Evolutionary conservation across 2,888 invertebrate genomes (phyloP).

Genomic region (Megaustenia siamemsis): DNA sequence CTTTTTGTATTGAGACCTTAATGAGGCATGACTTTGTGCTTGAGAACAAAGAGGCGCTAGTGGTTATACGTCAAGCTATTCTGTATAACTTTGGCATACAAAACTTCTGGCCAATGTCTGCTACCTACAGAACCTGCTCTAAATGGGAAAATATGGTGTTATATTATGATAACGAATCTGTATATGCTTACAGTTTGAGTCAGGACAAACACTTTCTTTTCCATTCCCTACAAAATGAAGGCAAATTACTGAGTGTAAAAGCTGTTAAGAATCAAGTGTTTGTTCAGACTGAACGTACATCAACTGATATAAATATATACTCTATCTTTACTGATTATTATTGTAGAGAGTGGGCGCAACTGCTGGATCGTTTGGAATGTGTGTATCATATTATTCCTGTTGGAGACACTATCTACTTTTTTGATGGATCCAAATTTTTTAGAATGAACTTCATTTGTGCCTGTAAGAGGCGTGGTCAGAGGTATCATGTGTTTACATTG

Average conservation of each 20-base stretch:
- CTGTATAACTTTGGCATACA: neutral
- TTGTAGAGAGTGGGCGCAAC: neutral
- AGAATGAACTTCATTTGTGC: no score
- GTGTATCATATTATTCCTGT: neutral
- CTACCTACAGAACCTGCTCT: neutral
- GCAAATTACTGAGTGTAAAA: neutral
- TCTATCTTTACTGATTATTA: neutral
- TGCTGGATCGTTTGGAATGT: neutral
- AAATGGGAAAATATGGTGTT: conserved; percentile 27
- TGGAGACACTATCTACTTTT: neutral
- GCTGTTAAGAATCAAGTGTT: conserved; percentile 11
- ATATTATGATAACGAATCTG: neutral
- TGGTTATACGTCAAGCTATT: conserved; percentile 13
- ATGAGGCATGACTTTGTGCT: conserved; percentile 12
- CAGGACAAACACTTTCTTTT: neutral
- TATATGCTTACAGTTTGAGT: conserved; percentile 11
- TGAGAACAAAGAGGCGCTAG: conserved; percentile 19
- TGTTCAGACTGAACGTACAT: neutral
- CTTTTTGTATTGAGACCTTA: conserved; percentile 19
- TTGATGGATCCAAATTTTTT: no score
- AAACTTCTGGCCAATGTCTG: conserved; percentile 7
- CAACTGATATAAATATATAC: neutral
- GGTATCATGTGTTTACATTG: no score
- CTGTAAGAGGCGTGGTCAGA: no score
- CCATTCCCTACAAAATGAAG: neutral